Base-by-base conservation (phyloP, 2,888 invertebrate genomes). In the Byasa hedistus region DNA sequence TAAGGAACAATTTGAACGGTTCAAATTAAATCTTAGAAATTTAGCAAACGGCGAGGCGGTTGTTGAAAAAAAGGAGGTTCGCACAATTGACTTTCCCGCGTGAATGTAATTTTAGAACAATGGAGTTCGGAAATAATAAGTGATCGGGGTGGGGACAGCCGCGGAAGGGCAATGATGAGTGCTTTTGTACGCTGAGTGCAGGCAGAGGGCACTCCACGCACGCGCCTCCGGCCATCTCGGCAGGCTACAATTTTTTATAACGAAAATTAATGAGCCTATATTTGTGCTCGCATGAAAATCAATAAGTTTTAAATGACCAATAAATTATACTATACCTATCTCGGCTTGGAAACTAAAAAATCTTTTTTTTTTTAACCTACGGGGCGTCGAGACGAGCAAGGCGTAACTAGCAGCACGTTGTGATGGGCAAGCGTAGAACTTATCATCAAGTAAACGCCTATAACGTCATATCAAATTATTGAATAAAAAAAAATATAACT, bases 111-210 rank as follows among this genome's bases (percentile, higher is more conserved):
- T 76, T 76, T 75, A 74, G 76, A 82, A 83, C 79, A 83, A 84
- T 82, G 72, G 75, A 73, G 75, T 78, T 76, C 77, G 79, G 78
- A 82, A 80, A 80, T 80, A 81, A 81, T 80, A 82, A 84, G 84
- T 81, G 83, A 84, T 84, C 79, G 73, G 70, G 74, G 76, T 73
- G 75, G 72, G 73, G 74, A 75, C 76, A 76, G 71, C 73, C 76
- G 71, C 75, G 75, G 76, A 78, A 79, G 78, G 76, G 75, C 78
- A 80, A 76, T 77, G 76, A 76, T 74, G 73, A 82, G 82, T 77
- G 80, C 79, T 76, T 81, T 83, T 83, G 81, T 81, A 75, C 70
- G 72, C 75, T 71, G 76, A 83, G 83, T 75, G 81, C 71, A 71
- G 70, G 72, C 62, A 75, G 65, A 81, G 82, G 67, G 75, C 76